phyloP scores from a whole-genome alignment of 1,140 invertebrate genomes.

The Caenorhabditis brenneri region DNA sequence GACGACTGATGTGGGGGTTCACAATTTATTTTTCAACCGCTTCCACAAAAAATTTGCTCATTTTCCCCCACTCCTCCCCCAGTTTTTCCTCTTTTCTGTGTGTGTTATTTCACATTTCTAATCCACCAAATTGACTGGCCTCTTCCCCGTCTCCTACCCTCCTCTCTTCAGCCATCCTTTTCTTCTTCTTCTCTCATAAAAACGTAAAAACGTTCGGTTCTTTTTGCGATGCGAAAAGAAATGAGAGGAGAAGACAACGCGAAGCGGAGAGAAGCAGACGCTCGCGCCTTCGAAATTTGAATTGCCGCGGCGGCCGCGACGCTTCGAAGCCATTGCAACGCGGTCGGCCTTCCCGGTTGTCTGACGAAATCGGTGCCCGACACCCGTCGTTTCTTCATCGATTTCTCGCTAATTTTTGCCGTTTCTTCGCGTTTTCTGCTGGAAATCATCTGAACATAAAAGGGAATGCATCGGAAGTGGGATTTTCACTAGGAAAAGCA shows the following conservation, averaged over 20 bases:
- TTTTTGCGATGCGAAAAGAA: background rate
- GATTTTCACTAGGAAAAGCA: background rate
- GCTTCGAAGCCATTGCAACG: background rate
- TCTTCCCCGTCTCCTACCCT: too few species aligned
- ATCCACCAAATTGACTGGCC: too few species aligned
- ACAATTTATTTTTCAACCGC: too few species aligned
- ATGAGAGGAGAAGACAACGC: background rate
- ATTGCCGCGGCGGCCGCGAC: slow-evolving; percentile 17
- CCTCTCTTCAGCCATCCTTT: too few species aligned
- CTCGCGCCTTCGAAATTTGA: background rate
- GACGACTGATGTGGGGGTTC: too few species aligned
- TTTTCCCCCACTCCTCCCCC: too few species aligned
- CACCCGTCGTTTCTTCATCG: slow-evolving; percentile 5
- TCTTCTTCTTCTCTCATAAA: too few species aligned
- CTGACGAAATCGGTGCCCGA: slow-evolving; percentile 37
- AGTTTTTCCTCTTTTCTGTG: too few species aligned
- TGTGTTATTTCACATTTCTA: too few species aligned
- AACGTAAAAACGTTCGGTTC: too few species aligned
- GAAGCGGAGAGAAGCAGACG: background rate
- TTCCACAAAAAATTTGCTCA: too few species aligned
- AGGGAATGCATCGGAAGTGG: background rate
- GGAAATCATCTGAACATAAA: background rate
- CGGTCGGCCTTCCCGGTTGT: slow-evolving; percentile 40
- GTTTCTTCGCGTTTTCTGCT: background rate
- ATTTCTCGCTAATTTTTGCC: background rate